Percentiles rank a stretch among this genome's conserved stretches.
phyloP scores from a whole-genome alignment of 2,888 invertebrate genomes.

The Hirudinaria manillensis region DNA sequence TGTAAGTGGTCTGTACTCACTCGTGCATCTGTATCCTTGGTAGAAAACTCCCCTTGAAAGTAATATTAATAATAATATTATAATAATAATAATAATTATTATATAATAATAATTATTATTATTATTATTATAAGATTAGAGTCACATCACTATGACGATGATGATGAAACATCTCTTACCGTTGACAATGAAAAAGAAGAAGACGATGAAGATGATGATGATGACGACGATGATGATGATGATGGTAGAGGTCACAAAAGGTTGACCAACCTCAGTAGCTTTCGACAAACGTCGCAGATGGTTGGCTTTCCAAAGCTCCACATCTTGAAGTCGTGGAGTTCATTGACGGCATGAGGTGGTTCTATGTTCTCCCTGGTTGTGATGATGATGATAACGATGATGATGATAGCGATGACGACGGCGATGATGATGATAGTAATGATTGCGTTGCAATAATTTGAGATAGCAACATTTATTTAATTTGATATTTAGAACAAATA shows the following conservation, averaged over 20 bases:
- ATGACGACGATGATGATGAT: background rate
- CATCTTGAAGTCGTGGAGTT: constrained; percentile 76
- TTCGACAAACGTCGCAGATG: constrained; percentile 81
- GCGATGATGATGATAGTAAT: background rate
- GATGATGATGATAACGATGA: background rate
- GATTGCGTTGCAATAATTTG: too few relatives aligned
- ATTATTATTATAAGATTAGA: too few relatives aligned
- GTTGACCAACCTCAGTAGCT: constrained; percentile 55
- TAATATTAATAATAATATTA: background rate
- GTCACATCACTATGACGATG: background rate
- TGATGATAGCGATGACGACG: background rate
- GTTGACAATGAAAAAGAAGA: constrained; percentile 28
- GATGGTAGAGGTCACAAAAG: too few relatives aligned
- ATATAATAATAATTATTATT: too few relatives aligned
- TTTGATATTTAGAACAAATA: background rate
- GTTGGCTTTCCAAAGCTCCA: constrained; percentile 78
- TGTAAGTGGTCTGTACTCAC: background rate
- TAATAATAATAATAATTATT: constrained; percentile 16
- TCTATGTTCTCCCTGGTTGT: constrained; percentile 77
- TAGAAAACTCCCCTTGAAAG: constrained; percentile 52
- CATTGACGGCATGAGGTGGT: constrained; percentile 72
- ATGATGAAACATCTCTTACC: constrained; percentile 29
- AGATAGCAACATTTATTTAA: background rate
- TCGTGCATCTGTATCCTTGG: constrained; percentile 74
- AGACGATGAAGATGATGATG: constrained; percentile 26